Evolutionary conservation across 2,888 invertebrate species (phyloP).

Genomic region (Balanococcus diminutus): DNA sequence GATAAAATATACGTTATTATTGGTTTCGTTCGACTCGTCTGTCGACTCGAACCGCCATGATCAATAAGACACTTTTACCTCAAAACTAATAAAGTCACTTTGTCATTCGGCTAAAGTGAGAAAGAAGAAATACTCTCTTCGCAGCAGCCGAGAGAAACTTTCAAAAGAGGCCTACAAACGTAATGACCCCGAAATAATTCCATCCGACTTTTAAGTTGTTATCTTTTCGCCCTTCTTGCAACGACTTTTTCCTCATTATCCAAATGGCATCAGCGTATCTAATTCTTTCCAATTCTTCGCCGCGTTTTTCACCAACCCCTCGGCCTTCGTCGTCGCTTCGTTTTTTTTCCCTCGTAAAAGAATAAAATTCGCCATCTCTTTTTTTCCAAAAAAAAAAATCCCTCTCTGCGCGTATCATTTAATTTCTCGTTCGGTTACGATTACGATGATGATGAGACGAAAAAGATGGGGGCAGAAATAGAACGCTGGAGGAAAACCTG

Average conservation of each 20-base stretch:
- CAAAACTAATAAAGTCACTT: slow-evolving; percentile 9
- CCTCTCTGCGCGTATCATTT: too few species aligned
- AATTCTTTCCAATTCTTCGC: slow-evolving; percentile 8
- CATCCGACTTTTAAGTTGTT: slow-evolving; percentile 17
- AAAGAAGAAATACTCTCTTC: neutral
- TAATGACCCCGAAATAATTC: slow-evolving; percentile 31
- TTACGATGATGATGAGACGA: too few species aligned
- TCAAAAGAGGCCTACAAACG: neutral
- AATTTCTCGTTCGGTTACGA: too few species aligned
- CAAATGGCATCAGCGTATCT: neutral
- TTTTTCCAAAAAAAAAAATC: too few species aligned
- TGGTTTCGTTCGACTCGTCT: too few species aligned
- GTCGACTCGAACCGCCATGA: neutral
- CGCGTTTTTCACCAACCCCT: neutral
- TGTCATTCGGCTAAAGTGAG: neutral
- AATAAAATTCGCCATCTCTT: too few species aligned
- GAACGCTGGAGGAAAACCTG: too few species aligned
- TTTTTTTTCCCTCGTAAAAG: neutral
- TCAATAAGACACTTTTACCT: neutral
- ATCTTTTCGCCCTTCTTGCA: neutral
- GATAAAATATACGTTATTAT: neutral
- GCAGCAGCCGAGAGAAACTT: neutral
- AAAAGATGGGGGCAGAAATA: too few species aligned
- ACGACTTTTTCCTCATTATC: slow-evolving; percentile 7
- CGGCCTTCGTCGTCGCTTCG: neutral